phyloP scores from a whole-genome alignment of 2,113 vertebrate genomes.

The Xenopus tropicalis region DNA sequence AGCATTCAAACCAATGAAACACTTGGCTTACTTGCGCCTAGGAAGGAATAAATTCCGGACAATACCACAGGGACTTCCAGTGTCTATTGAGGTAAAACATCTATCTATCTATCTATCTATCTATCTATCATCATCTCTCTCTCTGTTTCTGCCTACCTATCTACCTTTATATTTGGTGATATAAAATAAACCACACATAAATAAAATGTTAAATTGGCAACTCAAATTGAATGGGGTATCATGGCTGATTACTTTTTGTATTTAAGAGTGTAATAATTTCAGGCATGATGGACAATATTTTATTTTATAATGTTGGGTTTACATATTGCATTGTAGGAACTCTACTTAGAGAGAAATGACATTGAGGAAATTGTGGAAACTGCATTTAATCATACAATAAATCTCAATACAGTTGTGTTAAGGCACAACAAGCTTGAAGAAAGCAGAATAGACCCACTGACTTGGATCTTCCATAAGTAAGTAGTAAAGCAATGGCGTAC shows the following conservation, averaged over 20 bases:
- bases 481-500: conserved; percentile 41
- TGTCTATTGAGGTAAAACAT: conserved; percentile 75
- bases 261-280: too few relatives aligned
- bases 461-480: conserved; percentile 93
- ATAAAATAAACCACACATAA: neutral
- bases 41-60: conserved; percentile 88
- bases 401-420: conserved; percentile 81
- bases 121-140: too few relatives aligned
- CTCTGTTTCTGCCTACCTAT: too few relatives aligned
- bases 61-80: conserved; percentile 86
- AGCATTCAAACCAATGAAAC: conserved; percentile 73
- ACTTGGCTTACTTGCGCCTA: conserved; percentile 82
- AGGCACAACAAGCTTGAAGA: conserved; percentile 90
- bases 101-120: neutral
- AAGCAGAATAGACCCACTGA: conserved; percentile 81
- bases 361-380: conserved; percentile 93
- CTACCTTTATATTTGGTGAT: neutral
- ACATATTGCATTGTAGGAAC: conserved; percentile 69
- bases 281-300: too few relatives aligned
- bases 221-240: too few relatives aligned
- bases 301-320: too few relatives aligned
- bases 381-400: conserved; percentile 82
- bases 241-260: too few relatives aligned
- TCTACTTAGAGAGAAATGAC: conserved; percentile 89
- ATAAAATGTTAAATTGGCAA: neutral